Base-by-base conservation (phyloP, 2,113 vertebrate genomes). In the Orcinus orca region DNA sequence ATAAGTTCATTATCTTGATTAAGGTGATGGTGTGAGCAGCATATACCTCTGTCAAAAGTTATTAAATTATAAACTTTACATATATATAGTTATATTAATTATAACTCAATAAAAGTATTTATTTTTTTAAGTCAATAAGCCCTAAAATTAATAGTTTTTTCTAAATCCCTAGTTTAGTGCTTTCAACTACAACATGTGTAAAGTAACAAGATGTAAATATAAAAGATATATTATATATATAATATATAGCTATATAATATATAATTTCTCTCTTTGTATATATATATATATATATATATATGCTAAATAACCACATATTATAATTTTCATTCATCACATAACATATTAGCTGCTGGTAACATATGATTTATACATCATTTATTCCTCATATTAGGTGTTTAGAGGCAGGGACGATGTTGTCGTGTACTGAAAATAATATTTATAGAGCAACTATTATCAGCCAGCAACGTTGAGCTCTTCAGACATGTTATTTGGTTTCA, bases 341-440 rank as follows among this genome's bases (percentile, higher is more conserved):
- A 41, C 23, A 86, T 8, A 50, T 25, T 70, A 44, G 31, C 4
- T 90, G 11, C 10, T 58, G 33, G 31, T 60, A 31, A 18, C 17
- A 92, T 31, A 76, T 25, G 47, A 79, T 44, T 17, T 58, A 41
- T 31, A 26, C 0, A 18, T 58, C 25, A 41, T 44, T 41, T 87
- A 7, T 88, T 92, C 18, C 14, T 92, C 31, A 36, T 33, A 70
- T 55, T 11, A 85, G 20, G 5, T 87, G 20, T 79, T 86, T 93
- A 9, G 25, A 58, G 33, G 13, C 44, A 67, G 13, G 2, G 14
- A 26, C 1, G 2, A 8, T n/a, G 4, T 50, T 60, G 21, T 62
- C 23, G 5, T 73, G 1, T 41, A 74, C 13, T 76, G 15, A 26
- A 85, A 77, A 18, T 65, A 74, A 29, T 38, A 81, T 44, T 41